Evolutionary conservation across 2,797 vertebrate species (phyloP).

Genomic region (Pangasius macronema): DNA sequence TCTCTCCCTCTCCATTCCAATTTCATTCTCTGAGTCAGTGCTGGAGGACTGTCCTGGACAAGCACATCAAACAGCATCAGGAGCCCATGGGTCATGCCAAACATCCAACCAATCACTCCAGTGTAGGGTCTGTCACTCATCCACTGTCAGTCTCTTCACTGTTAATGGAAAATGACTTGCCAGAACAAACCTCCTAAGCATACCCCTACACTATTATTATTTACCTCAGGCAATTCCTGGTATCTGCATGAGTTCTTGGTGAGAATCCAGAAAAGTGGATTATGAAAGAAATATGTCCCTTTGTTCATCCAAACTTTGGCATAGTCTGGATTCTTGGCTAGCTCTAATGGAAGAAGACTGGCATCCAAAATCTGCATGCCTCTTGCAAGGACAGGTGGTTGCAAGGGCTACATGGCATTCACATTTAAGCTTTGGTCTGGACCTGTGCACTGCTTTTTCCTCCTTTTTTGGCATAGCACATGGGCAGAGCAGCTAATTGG

Average conservation of each 20-base stretch:
- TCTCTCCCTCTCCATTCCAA: neutral
- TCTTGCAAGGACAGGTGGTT: conserved; percentile 32
- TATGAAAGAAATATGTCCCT: conserved; percentile 59
- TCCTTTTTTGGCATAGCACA: conserved; percentile 55
- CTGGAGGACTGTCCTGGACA: conserved; percentile 60
- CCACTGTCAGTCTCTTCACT: conserved; percentile 53
- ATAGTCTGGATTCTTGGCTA: conserved; percentile 33
- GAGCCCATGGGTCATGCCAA: conserved; percentile 64
- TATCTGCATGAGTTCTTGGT: conserved; percentile 65
- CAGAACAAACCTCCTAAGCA: conserved; percentile 30
- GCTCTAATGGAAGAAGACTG: conserved; percentile 25
- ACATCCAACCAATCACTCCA: conserved; percentile 71
- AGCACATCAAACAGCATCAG: conserved; percentile 60
- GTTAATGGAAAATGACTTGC: conserved; percentile 65
- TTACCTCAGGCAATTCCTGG: conserved; percentile 61
- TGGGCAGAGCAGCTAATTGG: conserved; percentile 72
- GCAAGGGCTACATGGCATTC: conserved; percentile 6
- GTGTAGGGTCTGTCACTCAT: conserved; percentile 65
- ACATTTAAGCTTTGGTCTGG: conserved; percentile 60
- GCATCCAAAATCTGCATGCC: conserved; percentile 59
- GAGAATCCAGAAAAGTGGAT: conserved; percentile 56
- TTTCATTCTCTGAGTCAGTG: conserved; percentile 40
- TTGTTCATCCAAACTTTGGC: conserved; percentile 61
- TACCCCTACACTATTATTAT: conserved; percentile 60
- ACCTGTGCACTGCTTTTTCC: conserved; percentile 65